These are phyloP conservation scores for Wiebesia pumilae DNA, from an alignment of 1,140 invertebrate species.

Conservation along the genomic window DNA sequence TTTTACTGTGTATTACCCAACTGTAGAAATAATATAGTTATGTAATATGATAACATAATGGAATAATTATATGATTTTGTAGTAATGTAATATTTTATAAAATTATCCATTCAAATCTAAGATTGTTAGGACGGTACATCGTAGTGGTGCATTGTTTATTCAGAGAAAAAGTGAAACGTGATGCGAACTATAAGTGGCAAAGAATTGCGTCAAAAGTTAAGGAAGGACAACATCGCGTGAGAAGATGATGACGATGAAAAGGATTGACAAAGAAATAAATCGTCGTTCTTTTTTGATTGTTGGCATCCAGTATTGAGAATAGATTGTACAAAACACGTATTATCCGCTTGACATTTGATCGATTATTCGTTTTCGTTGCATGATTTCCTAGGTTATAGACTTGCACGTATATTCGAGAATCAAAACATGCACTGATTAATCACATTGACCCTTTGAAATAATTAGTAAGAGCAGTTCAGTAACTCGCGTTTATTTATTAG, in stretches of 20 bases:
- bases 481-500: background rate
- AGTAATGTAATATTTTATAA: background rate
- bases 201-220: conserved; percentile 34
- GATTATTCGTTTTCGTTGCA: background rate
- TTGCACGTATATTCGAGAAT: background rate
- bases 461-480: background rate
- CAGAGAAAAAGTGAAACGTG: background rate
- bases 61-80: background rate
- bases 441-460: background rate
- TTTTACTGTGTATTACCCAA: no score
- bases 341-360: background rate
- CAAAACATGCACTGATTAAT: background rate
- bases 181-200: background rate
- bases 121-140: background rate
- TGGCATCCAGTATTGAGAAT: conserved; percentile 20
- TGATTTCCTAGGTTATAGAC: background rate
- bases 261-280: background rate
- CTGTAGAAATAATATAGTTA: no score
- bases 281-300: background rate
- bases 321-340: background rate
- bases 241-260: conserved; percentile 29
- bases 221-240: background rate
- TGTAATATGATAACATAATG: no score
- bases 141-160: background rate
- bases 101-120: background rate